A percentile compares a stretch with the other conserved stretches of the same genome.
Evolutionary conservation across 2,113 vertebrate species (phyloP).

Genomic region (Forbesichthys papilliferus): DNA sequence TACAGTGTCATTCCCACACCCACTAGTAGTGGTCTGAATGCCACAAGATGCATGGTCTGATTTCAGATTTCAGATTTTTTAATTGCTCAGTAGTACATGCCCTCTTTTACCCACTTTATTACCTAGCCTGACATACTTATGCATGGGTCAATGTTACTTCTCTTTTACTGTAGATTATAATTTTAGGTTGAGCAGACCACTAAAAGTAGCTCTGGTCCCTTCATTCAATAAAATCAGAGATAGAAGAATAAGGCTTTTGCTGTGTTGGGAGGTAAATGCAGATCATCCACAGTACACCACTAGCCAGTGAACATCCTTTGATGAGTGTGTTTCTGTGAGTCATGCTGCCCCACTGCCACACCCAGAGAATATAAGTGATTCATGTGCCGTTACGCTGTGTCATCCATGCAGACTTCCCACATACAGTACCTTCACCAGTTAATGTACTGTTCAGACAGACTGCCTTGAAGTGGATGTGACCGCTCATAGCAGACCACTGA

Average conservation of each 20-base stretch:
- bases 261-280: background rate
- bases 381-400: conserved; percentile 20
- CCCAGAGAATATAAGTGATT: conserved; percentile 54
- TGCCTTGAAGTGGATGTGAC: background rate
- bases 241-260: background rate
- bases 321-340: background rate
- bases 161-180: background rate
- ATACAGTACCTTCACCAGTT: conserved; percentile 10
- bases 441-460: background rate
- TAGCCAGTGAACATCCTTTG: background rate
- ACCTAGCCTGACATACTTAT: no score
- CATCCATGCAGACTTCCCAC: background rate
- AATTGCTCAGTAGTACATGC: no score
- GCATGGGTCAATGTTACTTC: no score
- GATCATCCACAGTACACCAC: background rate
- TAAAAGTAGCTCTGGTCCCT: background rate
- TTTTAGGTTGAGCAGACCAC: background rate
- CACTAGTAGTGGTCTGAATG: no score
- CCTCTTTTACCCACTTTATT: no score
- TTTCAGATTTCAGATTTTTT: no score
- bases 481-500: no score
- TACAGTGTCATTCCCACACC: no score
- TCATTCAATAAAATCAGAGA: background rate
- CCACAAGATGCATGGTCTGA: no score
- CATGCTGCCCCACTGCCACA: conserved; percentile 3